Base-by-base conservation (phyloP, 1,140 invertebrate genomes). In the Dreissena polymorpha region DNA sequence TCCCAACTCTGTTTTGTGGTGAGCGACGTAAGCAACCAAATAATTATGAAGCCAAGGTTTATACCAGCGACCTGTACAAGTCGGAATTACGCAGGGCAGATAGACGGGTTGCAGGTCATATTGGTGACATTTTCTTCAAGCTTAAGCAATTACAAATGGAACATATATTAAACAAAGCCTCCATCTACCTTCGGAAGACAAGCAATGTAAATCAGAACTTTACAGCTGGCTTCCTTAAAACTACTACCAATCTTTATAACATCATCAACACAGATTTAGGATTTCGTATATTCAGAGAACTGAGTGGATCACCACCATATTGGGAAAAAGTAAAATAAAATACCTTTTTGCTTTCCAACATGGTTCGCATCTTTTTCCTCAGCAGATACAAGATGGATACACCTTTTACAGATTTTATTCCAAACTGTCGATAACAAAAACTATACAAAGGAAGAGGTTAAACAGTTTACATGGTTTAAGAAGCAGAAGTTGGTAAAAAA, bases 401-500 rank as follows among this genome's bases (percentile, higher is more conserved):
- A 68, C 27, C 27, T 78, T 12, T 27, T 78, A 21, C 27, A 53
- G 53, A 68, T 78, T 53, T 64, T 78, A 16, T 50, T 8, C 21
- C 74, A 65, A 25, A 78, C 21, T 18, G 18, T 78, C 1, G 13
- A 78, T 53, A 51, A 14, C 50, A 68, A 68, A 68, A 68, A 60
- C 25, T 68, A 21, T 18, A 68, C 67, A 21, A 63, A 25, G 39
- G 50, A 14, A 63, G 5, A 77, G 65, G 27, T 77, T 67, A 6
- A 14, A 23, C 39, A 77, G 16, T 39, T 77, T 8, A 51, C 60
- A 73, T 86, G 69, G 74, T 88, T 50, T 64, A 65, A 60, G 60
- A 77, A 79, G 12, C 86, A 7, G 27, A 77, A 53, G 68, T 79
- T 81, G 49, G 78, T 53, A 74, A 69, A 60, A 53, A 86, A 60